Percentiles rank a stretch among this genome's conserved stretches.
These are phyloP conservation scores for Aplodontia rufa DNA, from an alignment of 2,113 vertebrate species.

Conservation along the genomic window DNA sequence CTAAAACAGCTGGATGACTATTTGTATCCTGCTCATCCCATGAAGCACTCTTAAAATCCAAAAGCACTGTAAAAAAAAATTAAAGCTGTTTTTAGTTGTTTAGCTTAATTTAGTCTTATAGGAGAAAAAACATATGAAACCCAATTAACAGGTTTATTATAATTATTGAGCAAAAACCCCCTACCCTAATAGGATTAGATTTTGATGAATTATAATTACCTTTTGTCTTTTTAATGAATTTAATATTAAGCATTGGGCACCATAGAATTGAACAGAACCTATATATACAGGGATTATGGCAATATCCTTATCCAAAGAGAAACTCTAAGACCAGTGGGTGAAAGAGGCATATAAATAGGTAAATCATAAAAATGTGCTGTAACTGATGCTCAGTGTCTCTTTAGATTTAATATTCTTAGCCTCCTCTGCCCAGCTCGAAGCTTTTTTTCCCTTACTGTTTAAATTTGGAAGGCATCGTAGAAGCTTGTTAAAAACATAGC, in stretches of 20 bases:
- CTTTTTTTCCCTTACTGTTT: background rate
- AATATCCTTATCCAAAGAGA: background rate
- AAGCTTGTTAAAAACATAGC: background rate
- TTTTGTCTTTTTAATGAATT: conserved; percentile 39
- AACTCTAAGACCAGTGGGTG: background rate
- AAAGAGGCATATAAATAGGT: background rate
- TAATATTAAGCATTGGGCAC: background rate
- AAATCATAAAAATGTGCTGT: background rate
- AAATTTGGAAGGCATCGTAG: background rate
- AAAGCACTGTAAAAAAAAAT: background rate
- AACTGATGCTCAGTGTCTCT: background rate
- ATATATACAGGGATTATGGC: background rate
- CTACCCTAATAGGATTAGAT: conserved; percentile 23
- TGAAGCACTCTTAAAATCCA: conserved; percentile 8
- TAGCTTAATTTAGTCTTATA: conserved; percentile 33
- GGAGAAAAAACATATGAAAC: background rate
- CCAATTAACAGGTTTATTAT: background rate
- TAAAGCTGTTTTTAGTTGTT: background rate
- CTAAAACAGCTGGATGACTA: conserved; percentile 26
- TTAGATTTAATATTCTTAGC: background rate
- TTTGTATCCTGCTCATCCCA: conserved; percentile 19
- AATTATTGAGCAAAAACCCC: background rate
- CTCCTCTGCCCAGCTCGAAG: background rate
- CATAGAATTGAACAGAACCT: background rate
- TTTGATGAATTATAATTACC: conserved; percentile 16